phyloP scores from a whole-genome alignment of 2,888 invertebrate genomes.

The Acanthosepion pharaonis region DNA sequence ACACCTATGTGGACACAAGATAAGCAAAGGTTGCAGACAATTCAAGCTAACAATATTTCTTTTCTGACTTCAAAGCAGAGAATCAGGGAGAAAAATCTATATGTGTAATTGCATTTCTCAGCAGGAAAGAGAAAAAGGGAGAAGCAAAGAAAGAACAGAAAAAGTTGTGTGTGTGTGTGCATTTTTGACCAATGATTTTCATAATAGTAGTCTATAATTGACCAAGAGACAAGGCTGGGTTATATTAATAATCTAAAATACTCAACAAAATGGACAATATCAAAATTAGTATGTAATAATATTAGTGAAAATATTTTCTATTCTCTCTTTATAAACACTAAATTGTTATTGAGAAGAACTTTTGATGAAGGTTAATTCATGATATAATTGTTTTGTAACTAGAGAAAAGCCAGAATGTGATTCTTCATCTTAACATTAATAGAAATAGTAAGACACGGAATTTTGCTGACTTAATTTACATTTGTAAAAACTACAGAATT shows the following conservation, averaged over 20 bases:
- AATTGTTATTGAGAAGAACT: too few relatives aligned
- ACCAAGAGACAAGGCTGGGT: neutral
- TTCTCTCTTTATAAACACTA: too few relatives aligned
- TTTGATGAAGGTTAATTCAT: too few relatives aligned
- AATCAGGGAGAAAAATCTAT: constrained; percentile 6
- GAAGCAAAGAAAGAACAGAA: neutral
- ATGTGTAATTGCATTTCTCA: constrained; percentile 21
- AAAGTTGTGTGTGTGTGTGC: neutral
- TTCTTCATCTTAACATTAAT: too few relatives aligned
- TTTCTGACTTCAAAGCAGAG: constrained; percentile 9
- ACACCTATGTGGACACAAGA: neutral
- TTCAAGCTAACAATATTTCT: constrained; percentile 6
- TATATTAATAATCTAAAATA: neutral
- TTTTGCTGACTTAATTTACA: too few relatives aligned
- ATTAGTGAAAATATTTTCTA: too few relatives aligned
- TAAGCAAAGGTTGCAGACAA: constrained; percentile 22
- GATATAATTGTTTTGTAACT: too few relatives aligned
- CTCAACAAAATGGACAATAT: too few relatives aligned
- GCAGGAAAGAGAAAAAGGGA: neutral
- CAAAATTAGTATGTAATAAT: too few relatives aligned
- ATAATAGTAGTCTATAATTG: neutral
- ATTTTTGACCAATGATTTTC: neutral
- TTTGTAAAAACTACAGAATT: too few relatives aligned
- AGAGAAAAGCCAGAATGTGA: too few relatives aligned
- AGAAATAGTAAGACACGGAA: too few relatives aligned